Conservation (phyloP, 2,797 vertebrate species). For the Tokudaia muenninki region DNA sequence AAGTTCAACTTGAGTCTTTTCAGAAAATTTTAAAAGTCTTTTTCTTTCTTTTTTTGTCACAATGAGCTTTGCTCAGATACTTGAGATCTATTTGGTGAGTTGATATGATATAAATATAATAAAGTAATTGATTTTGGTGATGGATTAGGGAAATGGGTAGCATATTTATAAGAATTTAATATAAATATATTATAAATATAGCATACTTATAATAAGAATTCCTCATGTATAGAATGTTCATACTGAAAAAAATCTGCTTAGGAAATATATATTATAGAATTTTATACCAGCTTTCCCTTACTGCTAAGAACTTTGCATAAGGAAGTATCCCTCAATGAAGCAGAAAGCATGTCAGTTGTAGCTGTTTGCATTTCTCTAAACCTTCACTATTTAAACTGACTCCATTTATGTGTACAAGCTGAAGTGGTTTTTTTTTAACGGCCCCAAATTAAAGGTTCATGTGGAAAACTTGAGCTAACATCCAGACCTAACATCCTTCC, state of each 20-base stretch:
- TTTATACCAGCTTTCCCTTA: constrained; percentile 51
- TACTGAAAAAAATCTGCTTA: constrained; percentile 1
- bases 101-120: constrained; percentile 60
- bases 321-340: constrained; percentile 52
- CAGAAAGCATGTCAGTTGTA: constrained; percentile 47
- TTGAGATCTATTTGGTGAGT: constrained; percentile 39
- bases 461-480: constrained; percentile 79
- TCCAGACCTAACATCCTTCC: constrained; percentile 19
- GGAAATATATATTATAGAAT: constrained; percentile 26
- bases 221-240: constrained; percentile 43
- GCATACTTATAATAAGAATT: constrained; percentile 9
- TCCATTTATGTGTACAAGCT: constrained; percentile 70
- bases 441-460: constrained; percentile 77
- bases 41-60: neutral
- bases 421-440: constrained; percentile 51
- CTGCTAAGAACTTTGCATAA: constrained; percentile 66
- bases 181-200: no score
- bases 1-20: constrained; percentile 47
- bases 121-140: constrained; percentile 64
- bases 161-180: constrained; percentile 24
- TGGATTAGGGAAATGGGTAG: neutral
- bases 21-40: neutral
- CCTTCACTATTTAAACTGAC: constrained; percentile 69
- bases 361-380: constrained; percentile 66
- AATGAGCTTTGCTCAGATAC: neutral